Conservation (phyloP, 2,113 vertebrate genomes). For the Crocuta crocuta region DNA sequence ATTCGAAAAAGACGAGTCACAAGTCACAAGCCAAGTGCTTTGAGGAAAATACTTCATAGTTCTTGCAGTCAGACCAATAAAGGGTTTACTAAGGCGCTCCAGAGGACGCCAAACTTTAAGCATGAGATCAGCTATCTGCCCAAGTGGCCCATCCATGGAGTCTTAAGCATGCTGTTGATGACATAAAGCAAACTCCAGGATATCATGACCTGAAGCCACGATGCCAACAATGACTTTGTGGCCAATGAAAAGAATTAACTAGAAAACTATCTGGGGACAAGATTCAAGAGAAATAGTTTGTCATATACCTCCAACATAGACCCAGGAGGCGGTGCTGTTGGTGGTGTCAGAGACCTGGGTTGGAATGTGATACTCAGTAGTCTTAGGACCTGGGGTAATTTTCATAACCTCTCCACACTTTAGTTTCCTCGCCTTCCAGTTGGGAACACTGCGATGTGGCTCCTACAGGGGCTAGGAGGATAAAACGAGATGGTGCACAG, state of each 20-base stretch:
- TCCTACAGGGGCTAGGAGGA: background rate
- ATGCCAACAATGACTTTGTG: background rate
- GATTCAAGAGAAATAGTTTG: background rate
- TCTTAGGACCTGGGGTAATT: background rate
- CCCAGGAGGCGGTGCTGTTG: background rate
- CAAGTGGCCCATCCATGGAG: background rate
- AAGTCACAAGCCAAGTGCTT: background rate
- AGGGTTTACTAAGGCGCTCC: background rate
- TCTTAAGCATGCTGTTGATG: background rate
- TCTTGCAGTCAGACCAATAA: background rate
- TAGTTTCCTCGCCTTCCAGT: background rate
- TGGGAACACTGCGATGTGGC: background rate
- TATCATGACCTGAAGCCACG: background rate
- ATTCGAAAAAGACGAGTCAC: background rate
- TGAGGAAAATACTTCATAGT: constrained; percentile 2
- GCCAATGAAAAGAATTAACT: background rate
- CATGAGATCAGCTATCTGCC: background rate
- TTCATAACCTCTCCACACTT: background rate
- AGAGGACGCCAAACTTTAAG: background rate
- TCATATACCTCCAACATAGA: background rate
- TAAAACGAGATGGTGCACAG: background rate
- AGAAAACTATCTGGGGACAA: background rate
- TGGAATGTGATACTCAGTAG: background rate
- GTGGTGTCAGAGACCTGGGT: background rate
- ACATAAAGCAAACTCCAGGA: background rate